Conservation (phyloP, 1,140 invertebrate species). For the Dryas iulia region DNA sequence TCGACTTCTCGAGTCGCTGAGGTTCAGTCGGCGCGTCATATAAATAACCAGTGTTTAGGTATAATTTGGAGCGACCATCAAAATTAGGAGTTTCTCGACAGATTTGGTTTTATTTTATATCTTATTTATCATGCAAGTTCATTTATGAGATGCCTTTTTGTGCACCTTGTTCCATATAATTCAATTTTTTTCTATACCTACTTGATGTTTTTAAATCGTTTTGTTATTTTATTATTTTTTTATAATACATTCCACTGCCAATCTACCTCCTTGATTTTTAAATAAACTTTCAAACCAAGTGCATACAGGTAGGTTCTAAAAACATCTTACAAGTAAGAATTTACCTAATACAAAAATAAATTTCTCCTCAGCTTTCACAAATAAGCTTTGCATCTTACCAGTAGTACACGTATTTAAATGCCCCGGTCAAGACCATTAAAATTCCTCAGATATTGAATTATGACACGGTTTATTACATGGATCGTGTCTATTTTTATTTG, state of each 20-base stretch:
- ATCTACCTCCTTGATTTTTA: not conserved
- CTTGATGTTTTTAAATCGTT: not conserved
- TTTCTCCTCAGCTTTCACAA: no score
- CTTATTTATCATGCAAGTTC: slow-evolving; percentile 33
- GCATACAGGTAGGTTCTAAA: not conserved
- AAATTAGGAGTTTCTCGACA: slow-evolving; percentile 35
- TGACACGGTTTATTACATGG: slow-evolving; percentile 12
- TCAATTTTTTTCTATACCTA: not conserved
- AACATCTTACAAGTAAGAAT: not conserved
- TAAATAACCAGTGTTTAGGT: slow-evolving; percentile 32
- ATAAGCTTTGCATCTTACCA: no score
- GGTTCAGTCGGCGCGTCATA: slow-evolving; percentile 22
- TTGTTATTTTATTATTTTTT: not conserved
- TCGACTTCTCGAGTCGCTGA: slow-evolving; percentile 34
- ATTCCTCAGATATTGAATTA: not conserved
- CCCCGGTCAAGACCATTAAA: not conserved
- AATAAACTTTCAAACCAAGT: not conserved
- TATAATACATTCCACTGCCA: not conserved
- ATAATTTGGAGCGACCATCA: slow-evolving; percentile 33
- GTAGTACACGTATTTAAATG: not conserved
- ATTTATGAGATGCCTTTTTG: slow-evolving; percentile 28
- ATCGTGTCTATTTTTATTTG: slow-evolving; percentile 23
- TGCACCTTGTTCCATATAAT: slow-evolving; percentile 4
- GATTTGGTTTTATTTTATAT: slow-evolving; percentile 31
- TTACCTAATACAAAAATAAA: no score